Evolutionary conservation across 2,113 vertebrate species (phyloP).

Genomic region (Chaetodon auriga): DNA sequence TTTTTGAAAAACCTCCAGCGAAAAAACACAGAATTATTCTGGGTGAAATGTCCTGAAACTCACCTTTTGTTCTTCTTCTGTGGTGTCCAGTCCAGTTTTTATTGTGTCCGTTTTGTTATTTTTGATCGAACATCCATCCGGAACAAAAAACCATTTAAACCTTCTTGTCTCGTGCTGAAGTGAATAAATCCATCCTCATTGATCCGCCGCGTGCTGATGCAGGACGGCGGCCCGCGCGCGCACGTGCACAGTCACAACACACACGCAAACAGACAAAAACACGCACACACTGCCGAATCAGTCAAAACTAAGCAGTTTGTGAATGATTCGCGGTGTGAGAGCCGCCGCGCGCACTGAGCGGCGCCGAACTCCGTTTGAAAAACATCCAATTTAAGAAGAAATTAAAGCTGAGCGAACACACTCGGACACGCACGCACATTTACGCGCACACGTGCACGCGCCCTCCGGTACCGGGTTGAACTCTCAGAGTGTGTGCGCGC

Average conservation of each 20-base stretch:
- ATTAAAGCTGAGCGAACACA: background rate
- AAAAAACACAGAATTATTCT: too few species aligned
- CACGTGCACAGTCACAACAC: background rate
- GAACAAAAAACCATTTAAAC: background rate
- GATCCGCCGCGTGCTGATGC: constrained; percentile 40
- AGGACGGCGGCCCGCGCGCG: background rate
- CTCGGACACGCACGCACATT: background rate
- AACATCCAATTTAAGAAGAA: background rate
- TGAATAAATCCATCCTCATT: constrained; percentile 42
- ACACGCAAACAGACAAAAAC: background rate
- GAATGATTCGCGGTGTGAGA: background rate
- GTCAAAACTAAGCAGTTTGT: background rate
- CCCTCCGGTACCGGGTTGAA: constrained; percentile 38
- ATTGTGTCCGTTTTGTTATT: background rate
- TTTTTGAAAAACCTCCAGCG: too few species aligned
- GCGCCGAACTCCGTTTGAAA: background rate
- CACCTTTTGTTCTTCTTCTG: background rate
- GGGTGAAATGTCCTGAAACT: background rate
- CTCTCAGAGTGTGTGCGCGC: background rate
- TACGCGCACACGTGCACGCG: background rate
- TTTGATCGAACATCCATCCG: background rate
- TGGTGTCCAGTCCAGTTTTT: background rate
- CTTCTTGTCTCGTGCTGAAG: background rate
- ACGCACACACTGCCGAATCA: background rate
- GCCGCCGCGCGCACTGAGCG: background rate